phyloP scores from a whole-genome alignment of 2,113 vertebrate species.

The Craseonycteris thonglongyai region DNA sequence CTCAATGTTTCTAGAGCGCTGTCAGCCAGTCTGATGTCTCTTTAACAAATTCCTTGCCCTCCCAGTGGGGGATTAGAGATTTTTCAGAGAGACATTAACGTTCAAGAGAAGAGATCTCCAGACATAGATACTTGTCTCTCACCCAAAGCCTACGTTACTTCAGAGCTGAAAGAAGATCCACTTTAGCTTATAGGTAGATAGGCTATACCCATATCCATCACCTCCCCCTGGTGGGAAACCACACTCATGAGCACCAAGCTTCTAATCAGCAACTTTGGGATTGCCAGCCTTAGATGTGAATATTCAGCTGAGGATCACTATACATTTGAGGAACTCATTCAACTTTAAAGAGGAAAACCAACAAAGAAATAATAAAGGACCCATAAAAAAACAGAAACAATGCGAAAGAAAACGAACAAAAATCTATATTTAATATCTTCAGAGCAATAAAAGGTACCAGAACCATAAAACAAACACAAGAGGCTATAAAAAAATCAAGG shows the following conservation, averaged over 20 bases:
- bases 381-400: slow-evolving; percentile 39
- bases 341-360: slow-evolving; percentile 43
- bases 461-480: slow-evolving; percentile 57
- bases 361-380: background rate
- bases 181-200: background rate
- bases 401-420: slow-evolving; percentile 54
- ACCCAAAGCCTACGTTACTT: background rate
- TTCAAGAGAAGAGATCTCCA: background rate
- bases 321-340: slow-evolving; percentile 21
- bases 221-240: background rate
- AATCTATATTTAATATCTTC: slow-evolving; percentile 71
- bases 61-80: background rate
- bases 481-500: slow-evolving; percentile 40
- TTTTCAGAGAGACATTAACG: background rate
- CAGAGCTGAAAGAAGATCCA: background rate
- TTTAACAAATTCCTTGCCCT: background rate
- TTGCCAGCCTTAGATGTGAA: background rate
- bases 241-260: background rate
- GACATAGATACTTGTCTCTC: background rate
- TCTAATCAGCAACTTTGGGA: background rate
- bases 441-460: slow-evolving; percentile 48
- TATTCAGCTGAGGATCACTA: background rate
- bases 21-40: background rate
- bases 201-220: background rate
- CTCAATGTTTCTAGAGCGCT: background rate